A percentile compares a stretch with the other conserved stretches of the same genome.
Evolutionary conservation across 2,888 invertebrate species (phyloP).

Genomic region (Pantelozetes paolii): DNA sequence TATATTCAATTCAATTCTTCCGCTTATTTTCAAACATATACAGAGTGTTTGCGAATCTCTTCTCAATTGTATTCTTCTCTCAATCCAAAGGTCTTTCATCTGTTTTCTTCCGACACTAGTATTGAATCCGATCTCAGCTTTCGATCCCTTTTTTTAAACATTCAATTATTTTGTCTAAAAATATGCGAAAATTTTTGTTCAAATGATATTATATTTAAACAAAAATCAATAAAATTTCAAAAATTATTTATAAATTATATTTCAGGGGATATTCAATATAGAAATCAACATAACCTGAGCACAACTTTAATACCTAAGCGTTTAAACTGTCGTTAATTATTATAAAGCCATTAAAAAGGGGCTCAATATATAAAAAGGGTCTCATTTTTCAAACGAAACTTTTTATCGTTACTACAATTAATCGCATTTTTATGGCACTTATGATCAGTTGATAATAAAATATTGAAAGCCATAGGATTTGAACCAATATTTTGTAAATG

Average conservation of each 20-base stretch:
- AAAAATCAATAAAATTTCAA: too few relatives aligned
- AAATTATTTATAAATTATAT: too few relatives aligned
- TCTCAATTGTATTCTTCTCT: neutral
- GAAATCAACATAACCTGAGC: too few relatives aligned
- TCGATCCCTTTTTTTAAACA: too few relatives aligned
- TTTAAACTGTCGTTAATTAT: neutral
- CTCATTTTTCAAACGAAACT: neutral
- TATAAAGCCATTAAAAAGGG: too few relatives aligned
- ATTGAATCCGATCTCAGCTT: too few relatives aligned
- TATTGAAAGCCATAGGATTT: neutral
- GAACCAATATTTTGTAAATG: too few relatives aligned
- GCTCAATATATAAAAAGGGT: neutral
- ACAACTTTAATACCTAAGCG: too few relatives aligned
- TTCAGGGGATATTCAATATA: too few relatives aligned
- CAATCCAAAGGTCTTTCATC: neutral
- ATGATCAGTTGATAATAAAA: neutral
- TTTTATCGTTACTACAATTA: neutral
- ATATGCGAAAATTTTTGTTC: too few relatives aligned
- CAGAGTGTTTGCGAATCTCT: neutral
- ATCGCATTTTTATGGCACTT: neutral
- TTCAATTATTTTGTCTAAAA: too few relatives aligned
- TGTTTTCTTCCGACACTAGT: neutral
- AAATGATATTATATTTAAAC: too few relatives aligned
- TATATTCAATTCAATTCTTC: constrained; percentile 25
- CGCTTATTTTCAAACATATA: neutral